These are phyloP conservation scores for Odontocolon sp. DNA, from an alignment of 2,888 invertebrate species.

Conservation along the genomic window DNA sequence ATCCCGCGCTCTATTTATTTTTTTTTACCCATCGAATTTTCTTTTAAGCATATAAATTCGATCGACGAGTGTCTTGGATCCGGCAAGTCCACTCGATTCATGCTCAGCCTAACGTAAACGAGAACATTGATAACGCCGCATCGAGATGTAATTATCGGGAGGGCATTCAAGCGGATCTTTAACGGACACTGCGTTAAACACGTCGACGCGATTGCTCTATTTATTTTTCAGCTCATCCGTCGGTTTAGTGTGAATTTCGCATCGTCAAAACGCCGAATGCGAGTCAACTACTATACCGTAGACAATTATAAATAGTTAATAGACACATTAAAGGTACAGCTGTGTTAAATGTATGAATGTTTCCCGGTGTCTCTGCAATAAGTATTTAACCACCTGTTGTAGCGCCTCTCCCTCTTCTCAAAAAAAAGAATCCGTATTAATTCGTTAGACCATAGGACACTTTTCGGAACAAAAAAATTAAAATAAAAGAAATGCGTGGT, in stretches of 20 bases:
- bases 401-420: slow-evolving; percentile 46
- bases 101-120: not conserved
- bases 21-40: slow-evolving; percentile 66
- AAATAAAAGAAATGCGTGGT: slow-evolving; percentile 3
- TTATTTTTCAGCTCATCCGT: slow-evolving; percentile 53
- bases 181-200: not conserved
- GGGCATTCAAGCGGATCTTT: not conserved
- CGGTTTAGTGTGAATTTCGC: slow-evolving; percentile 31
- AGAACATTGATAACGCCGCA: slow-evolving; percentile 23
- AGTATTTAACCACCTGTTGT: slow-evolving; percentile 61
- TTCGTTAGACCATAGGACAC: slow-evolving; percentile 20
- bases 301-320: slow-evolving; percentile 67
- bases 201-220: slow-evolving; percentile 30
- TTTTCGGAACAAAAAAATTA: slow-evolving; percentile 13
- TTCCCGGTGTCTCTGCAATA: slow-evolving; percentile 59
- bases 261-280: slow-evolving; percentile 44
- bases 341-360: slow-evolving; percentile 71
- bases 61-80: slow-evolving; percentile 15
- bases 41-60: slow-evolving; percentile 4
- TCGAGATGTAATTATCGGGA: slow-evolving; percentile 9
- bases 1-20: slow-evolving; percentile 77
- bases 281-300: slow-evolving; percentile 61
- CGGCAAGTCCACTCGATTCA: not conserved
- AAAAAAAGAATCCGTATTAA: slow-evolving; percentile 12
- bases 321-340: slow-evolving; percentile 69